Evolutionary conservation across 2,113 vertebrate genomes (phyloP).

Genomic region (Pontoporia blainvillei): DNA sequence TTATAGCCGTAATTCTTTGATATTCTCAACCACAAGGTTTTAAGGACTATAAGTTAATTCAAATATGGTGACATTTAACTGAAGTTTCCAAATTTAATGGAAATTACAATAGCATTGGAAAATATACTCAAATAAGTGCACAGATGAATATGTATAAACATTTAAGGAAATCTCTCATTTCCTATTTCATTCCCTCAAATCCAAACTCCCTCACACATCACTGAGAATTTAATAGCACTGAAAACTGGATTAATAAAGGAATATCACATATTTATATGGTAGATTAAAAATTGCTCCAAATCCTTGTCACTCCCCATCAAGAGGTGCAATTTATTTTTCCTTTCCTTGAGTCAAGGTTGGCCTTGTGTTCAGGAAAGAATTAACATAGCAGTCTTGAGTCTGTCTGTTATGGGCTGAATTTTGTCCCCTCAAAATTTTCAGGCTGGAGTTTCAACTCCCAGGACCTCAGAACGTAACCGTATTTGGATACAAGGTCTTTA

Average conservation of each 20-base stretch:
- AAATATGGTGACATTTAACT: not conserved
- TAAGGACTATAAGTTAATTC: not conserved
- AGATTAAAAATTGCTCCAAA: not conserved
- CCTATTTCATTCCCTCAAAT: not conserved
- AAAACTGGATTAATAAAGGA: not conserved
- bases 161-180: not conserved
- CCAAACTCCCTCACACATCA: not conserved
- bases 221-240: not conserved
- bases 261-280: not conserved
- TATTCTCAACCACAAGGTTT: not conserved
- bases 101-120: constrained; percentile 16
- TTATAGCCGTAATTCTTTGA: not conserved
- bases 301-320: not conserved
- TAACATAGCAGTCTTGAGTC: not conserved
- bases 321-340: not conserved
- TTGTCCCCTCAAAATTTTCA: not conserved
- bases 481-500: not conserved
- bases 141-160: not conserved
- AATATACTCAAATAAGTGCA: not conserved
- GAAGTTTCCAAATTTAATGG: not conserved
- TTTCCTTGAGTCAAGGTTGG: not conserved
- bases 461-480: not conserved
- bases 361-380: not conserved
- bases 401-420: not conserved
- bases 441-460: not conserved